Evolutionary conservation across 2,888 invertebrate genomes (phyloP).

Genomic region (Epirrhoe tristata): DNA sequence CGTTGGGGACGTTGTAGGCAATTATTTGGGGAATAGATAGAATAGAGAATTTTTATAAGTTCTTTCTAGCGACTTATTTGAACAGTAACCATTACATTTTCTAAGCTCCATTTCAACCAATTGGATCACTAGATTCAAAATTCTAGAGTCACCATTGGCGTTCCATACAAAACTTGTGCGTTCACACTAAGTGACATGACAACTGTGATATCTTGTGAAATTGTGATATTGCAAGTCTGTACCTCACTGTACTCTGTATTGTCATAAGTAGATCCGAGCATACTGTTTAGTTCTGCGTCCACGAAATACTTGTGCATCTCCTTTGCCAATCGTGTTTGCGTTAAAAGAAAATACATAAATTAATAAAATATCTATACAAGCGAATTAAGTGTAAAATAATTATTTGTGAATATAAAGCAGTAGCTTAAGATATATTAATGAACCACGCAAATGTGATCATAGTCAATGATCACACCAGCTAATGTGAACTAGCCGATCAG

Average conservation of each 20-base stretch:
- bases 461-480: too few relatives aligned
- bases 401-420: slow-evolving; percentile 31
- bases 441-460: slow-evolving; percentile 1
- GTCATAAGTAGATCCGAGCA: slow-evolving; percentile 88
- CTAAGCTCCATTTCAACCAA: not conserved
- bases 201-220: slow-evolving; percentile 36
- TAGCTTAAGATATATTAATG: not conserved
- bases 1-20: too few relatives aligned
- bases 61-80: too few relatives aligned
- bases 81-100: slow-evolving; percentile 1
- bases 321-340: slow-evolving; percentile 86
- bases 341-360: slow-evolving; percentile 79
- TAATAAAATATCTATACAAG: slow-evolving; percentile 54
- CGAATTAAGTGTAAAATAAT: slow-evolving; percentile 43
- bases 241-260: slow-evolving; percentile 82
- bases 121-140: not conserved
- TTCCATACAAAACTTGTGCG: slow-evolving; percentile 21
- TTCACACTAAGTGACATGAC: slow-evolving; percentile 45
- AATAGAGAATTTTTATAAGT: too few relatives aligned
- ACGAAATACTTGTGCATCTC: slow-evolving; percentile 93
- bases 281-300: slow-evolving; percentile 92
- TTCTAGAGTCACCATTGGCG: slow-evolving; percentile 24
- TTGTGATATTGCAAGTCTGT: slow-evolving; percentile 51
- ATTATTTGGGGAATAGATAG: too few relatives aligned
- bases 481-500: too few relatives aligned